These are phyloP conservation scores for Macroglossus sobrinus DNA, from an alignment of 2,113 vertebrate species.

Conservation along the genomic window DNA sequence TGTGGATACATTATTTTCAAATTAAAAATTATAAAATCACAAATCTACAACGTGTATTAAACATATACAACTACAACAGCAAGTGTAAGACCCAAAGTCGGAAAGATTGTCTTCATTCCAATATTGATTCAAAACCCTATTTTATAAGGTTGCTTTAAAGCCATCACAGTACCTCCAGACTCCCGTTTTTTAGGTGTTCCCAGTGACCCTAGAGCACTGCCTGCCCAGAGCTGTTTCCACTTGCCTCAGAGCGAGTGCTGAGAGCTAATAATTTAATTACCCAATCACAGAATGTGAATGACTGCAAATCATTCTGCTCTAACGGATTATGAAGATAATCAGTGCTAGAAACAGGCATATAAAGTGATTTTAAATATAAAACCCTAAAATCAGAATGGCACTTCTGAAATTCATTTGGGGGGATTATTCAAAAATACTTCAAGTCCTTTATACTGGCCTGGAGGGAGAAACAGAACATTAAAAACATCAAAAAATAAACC, in stretches of 20 bases:
- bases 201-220: not conserved
- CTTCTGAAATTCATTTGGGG: slow-evolving; percentile 67
- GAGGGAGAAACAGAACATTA: slow-evolving; percentile 78
- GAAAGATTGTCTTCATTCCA: slow-evolving; percentile 32
- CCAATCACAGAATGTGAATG: slow-evolving; percentile 48
- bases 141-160: slow-evolving; percentile 47
- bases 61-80: not conserved
- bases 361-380: slow-evolving; percentile 50
- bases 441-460: slow-evolving; percentile 84
- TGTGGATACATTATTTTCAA: slow-evolving; percentile 33
- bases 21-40: not conserved
- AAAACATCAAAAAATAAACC: slow-evolving; percentile 73
- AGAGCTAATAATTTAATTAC: slow-evolving; percentile 60
- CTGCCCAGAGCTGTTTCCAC: slow-evolving; percentile 52
- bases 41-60: slow-evolving; percentile 5
- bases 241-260: slow-evolving; percentile 47
- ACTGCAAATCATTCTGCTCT: slow-evolving; percentile 19
- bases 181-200: slow-evolving; percentile 36
- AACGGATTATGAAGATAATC: slow-evolving; percentile 70
- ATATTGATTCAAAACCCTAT: not conserved
- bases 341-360: slow-evolving; percentile 61
- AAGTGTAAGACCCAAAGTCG: not conserved
- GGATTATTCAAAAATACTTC: slow-evolving; percentile 69
- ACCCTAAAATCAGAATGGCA: slow-evolving; percentile 57
- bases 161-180: not conserved